Percentiles rank a stretch among this genome's conserved stretches.
Evolutionary conservation across 2,797 vertebrate species (phyloP).

Genomic region (Aplochiton taeniatus): DNA sequence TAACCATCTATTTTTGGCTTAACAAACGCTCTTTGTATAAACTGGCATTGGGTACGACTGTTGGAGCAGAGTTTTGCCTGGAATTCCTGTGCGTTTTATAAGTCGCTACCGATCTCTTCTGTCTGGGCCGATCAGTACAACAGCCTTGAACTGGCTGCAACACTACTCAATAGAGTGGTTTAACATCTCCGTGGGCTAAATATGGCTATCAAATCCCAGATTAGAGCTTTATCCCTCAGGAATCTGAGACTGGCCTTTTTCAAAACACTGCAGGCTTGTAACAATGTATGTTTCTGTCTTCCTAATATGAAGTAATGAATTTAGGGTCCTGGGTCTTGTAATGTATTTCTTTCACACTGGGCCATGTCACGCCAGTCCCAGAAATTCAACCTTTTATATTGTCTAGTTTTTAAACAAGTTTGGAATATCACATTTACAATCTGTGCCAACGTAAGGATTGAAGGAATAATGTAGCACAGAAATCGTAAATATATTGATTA

Average conservation of each 20-base stretch:
- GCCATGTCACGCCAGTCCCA: too few relatives aligned
- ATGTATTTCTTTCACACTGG: neutral
- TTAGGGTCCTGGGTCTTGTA: too few relatives aligned
- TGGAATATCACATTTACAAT: slow-evolving; percentile 16
- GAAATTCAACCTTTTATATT: too few relatives aligned
- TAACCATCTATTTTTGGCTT: slow-evolving; percentile 63
- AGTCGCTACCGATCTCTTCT: slow-evolving; percentile 30
- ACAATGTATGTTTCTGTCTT: slow-evolving; percentile 55
- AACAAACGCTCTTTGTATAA: slow-evolving; percentile 52
- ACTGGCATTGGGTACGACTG: slow-evolving; percentile 38
- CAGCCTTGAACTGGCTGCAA: slow-evolving; percentile 41
- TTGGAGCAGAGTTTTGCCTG: slow-evolving; percentile 28
- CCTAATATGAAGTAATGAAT: slow-evolving; percentile 35
- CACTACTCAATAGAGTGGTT: slow-evolving; percentile 65
- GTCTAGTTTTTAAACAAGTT: too few relatives aligned
- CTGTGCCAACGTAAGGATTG: slow-evolving; percentile 17
- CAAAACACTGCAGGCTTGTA: slow-evolving; percentile 49
- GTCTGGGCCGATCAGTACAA: slow-evolving; percentile 28
- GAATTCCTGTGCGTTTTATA: slow-evolving; percentile 38
- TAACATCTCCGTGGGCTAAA: slow-evolving; percentile 57
- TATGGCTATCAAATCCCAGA: slow-evolving; percentile 61
- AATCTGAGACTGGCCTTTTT: slow-evolving; percentile 52
- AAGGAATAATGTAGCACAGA: slow-evolving; percentile 17
- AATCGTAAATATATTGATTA: slow-evolving; percentile 19
- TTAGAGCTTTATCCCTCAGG: slow-evolving; percentile 62